Base-by-base conservation (phyloP, 2,888 invertebrate species). In the Esperia sulphurella region DNA sequence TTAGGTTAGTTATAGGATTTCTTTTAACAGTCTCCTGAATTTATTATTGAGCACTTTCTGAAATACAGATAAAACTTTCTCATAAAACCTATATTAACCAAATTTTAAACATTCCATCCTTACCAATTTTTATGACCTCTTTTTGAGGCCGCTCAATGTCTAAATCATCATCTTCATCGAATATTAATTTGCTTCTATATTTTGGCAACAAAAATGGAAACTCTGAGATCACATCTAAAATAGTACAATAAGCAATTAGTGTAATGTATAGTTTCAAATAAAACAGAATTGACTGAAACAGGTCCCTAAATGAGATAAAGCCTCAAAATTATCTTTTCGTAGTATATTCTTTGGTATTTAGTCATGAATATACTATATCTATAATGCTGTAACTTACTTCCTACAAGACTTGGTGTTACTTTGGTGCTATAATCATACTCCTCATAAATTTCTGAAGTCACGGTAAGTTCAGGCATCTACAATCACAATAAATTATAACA, bases 111-210 rank as follows among this genome's bases (percentile, higher is more conserved):
- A 31, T 31, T 41, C 10, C 8, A 9, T 41, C 52, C 74, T 75
- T 85, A 94, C 94, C 94, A 62, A 95, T 93, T 81, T 91, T 91
- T 52, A 95, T 91, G 33, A 79, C 63, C 68, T 82, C 74, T 58
- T 76, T 86, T 43, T 63, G 61, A 59, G 83, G 79, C 75, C 92
- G 74, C 72, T 87, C 77, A 42, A 95, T 80, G 49, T 94, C 84
- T 47, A 95, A 84, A 79, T 96, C 96, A 40, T 94, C 92, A 76
- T 96, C 95, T 39, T 90, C 79, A 75, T 96, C 95, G 58, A 79
- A 80, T 53, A 71, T 71, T 44, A 58, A 65, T 52, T 50, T 59
- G 21, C 58, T 63, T 61, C 61, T 71, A 57, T 57, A 63, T 65
- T 73, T 61, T 87, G 93, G 79, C 75, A 92, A 43, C 66, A 88